Percentiles rank a stretch among this genome's conserved stretches.
These are phyloP conservation scores for Cremastinae sp. DNA, from an alignment of 2,888 invertebrate species.

Conservation along the genomic window DNA sequence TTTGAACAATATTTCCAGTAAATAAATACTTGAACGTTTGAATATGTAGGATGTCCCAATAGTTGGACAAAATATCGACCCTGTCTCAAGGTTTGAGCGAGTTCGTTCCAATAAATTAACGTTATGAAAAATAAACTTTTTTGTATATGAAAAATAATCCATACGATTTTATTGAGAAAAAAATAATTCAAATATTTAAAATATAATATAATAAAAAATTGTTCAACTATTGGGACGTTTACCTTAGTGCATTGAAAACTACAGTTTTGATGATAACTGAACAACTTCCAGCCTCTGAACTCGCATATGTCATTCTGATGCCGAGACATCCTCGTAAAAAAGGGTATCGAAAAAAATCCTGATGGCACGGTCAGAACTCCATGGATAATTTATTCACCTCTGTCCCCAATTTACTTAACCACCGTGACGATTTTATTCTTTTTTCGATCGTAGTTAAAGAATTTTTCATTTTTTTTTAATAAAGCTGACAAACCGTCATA, in stretches of 20 bases:
- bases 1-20: background rate
- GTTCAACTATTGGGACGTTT: no score
- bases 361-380: constrained; percentile 64
- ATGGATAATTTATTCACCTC: constrained; percentile 74
- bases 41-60: no score
- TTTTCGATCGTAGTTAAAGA: background rate
- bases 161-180: no score
- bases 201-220: no score
- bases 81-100: no score
- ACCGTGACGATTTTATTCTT: constrained; percentile 66
- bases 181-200: background rate
- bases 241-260: constrained; percentile 3
- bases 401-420: constrained; percentile 74
- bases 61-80: no score
- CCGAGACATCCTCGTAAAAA: background rate
- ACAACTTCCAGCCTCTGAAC: background rate
- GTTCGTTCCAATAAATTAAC: no score
- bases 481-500: background rate
- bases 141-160: no score
- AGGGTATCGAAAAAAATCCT: constrained; percentile 54
- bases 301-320: constrained; percentile 29
- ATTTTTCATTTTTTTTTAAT: background rate
- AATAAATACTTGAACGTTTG: no score
- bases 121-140: no score
- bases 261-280: constrained; percentile 6